phyloP scores from a whole-genome alignment of 2,113 vertebrate species.

The Piaya cayana region DNA sequence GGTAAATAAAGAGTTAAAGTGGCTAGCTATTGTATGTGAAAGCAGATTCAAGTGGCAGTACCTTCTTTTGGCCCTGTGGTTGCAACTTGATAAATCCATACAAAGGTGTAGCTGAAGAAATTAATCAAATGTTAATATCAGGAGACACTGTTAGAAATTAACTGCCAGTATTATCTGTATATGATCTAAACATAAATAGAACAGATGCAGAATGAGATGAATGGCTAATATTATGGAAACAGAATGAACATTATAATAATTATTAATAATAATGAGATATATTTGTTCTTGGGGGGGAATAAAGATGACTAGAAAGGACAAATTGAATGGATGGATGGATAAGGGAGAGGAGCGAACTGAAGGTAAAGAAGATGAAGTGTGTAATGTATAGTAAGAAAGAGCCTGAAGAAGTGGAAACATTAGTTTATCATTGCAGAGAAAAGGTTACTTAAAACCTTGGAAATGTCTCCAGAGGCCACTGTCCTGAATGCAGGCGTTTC shows the following conservation, averaged over 20 bases:
- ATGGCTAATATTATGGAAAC: background rate
- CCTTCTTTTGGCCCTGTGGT: background rate
- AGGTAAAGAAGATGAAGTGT: background rate
- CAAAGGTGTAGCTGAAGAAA: background rate
- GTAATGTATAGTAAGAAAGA: background rate
- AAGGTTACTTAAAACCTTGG: background rate
- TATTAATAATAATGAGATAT: background rate
- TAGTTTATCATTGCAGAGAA: background rate
- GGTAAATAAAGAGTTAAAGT: background rate
- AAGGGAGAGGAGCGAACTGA: background rate
- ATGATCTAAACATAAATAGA: background rate
- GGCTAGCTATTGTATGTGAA: background rate
- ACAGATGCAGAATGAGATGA: background rate
- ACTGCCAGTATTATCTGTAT: background rate
- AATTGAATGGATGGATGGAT: background rate
- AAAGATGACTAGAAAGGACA: background rate
- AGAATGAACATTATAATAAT: background rate
- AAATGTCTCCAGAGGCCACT: background rate
- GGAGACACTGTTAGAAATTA: background rate
- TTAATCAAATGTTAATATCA: background rate
- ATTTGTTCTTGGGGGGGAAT: background rate
- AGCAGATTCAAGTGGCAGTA: background rate
- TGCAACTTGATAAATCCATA: background rate
- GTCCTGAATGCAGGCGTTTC: background rate
- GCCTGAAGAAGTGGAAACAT: background rate